Evolutionary conservation across 2,888 invertebrate genomes (phyloP), one percentile per base, ranked within the genome.

Genomic region (Mimachlamys varia): DNA sequence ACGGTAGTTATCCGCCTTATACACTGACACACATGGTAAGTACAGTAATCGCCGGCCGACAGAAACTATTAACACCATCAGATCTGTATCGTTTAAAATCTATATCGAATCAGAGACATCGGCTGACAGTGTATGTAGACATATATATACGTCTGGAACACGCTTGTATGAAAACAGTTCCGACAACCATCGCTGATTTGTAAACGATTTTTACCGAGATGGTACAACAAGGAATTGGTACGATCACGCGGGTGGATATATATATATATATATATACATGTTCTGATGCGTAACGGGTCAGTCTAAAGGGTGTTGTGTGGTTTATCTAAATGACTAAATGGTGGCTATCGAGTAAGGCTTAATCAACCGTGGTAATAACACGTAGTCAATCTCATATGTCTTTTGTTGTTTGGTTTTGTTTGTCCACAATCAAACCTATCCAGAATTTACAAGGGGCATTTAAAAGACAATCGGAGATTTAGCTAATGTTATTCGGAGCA

Each of bases 381-480:
- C 76, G 27, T 27, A 76, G 27, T 76, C 76, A 76, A 76, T 76
- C 76, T 3, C 33, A 76, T 76, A 33, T 76, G 76, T 13, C 76
- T 13, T 33, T 76, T 76, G 76, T 76, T 76, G 76, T 76, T 76
- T 76, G 27, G 76, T 76, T 76, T 76, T 76, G 76, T 76, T 76
- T 76, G 76, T 76, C 12, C 22, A 76, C 76, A 76, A 76, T 76
- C 27, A 76, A 27, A 76, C 33, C 76, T 76, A 76, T 33, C 76
- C 76, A 76, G 76, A 76, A 76, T 76, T 76, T 76, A 76, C 33
- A 76, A 76, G 76, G 44, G 76, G 33, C 76, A 12, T 76, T 33
- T 76, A 76, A 76, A 76, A 76, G 76, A 76, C 76, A 76, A 76
- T 76, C 76, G 62, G 62, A 33, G 76, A 33, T 76, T 76, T 76